A percentile compares a stretch with the other conserved stretches of the same genome.
Conservation (phyloP, 1,140 invertebrate genomes). For the Piezodorus guildinii region DNA sequence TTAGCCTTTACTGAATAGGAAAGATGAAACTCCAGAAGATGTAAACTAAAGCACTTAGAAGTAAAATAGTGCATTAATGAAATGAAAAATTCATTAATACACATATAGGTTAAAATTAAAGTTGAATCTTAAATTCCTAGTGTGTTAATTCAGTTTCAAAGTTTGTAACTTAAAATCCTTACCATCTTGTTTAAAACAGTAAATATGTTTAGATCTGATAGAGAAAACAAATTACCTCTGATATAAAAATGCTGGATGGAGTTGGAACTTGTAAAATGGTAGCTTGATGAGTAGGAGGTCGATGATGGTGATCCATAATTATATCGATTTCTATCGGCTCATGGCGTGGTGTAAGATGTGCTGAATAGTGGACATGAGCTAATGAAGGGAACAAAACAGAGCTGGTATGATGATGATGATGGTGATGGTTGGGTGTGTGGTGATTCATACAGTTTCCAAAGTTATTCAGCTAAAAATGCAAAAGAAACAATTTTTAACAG, state of each 20-base stretch:
- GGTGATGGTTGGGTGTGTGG: constrained; percentile 3
- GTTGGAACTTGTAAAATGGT: constrained; percentile 21
- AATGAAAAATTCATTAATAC: no score
- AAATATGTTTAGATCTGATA: no score
- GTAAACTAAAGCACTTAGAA: no score
- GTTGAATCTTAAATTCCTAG: no score
- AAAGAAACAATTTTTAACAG: no score
- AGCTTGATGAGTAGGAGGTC: constrained; percentile 31
- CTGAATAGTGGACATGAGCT: constrained; percentile 10
- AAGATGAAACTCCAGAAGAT: no score
- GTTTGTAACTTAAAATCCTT: no score
- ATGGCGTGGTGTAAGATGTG: constrained; percentile 17
- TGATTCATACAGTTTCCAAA: constrained; percentile 20
- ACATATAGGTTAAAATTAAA: no score
- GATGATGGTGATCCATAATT: constrained; percentile 28
- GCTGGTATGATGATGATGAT: constrained; percentile 19
- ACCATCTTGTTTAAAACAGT: no score
- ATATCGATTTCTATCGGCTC: constrained; percentile 17
- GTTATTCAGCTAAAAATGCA: constrained; percentile 20
- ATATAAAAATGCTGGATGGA: constrained; percentile 28
- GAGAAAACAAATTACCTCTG: constrained; percentile 31
- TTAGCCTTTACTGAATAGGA: no score
- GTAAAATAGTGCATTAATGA: no score
- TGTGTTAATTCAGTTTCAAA: no score
- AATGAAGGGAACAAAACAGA: neutral